These are phyloP conservation scores for Rhyacichthys aspro DNA, from an alignment of 2,797 vertebrate genomes.

Conservation along the genomic window DNA sequence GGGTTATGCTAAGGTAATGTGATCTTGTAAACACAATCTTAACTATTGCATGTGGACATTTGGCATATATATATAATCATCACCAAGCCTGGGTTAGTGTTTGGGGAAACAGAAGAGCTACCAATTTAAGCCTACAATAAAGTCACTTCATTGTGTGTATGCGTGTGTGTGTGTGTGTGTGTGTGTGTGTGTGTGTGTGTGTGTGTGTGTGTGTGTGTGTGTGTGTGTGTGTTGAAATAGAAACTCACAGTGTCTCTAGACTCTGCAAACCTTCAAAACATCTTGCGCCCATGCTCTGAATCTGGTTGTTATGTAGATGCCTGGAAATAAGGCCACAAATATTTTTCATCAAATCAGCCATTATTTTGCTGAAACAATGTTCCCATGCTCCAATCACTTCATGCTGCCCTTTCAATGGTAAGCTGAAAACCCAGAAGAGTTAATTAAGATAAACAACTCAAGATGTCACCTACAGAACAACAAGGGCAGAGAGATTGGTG, in stretches of 20 bases:
- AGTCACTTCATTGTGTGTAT: conserved; percentile 11
- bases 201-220: background rate
- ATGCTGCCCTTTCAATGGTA: conserved; percentile 18
- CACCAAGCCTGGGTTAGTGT: conserved; percentile 35
- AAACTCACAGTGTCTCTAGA: conserved; percentile 96
- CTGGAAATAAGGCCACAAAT: conserved; percentile 72
- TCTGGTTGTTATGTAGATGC: conserved; percentile 96
- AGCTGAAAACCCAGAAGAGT: conserved; percentile 18
- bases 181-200: background rate
- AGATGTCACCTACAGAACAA: conserved; percentile 89
- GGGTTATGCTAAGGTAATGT: conserved; percentile 39
- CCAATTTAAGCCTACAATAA: conserved; percentile 47
- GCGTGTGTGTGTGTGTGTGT: conserved; percentile 3
- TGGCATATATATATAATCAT: conserved; percentile 40
- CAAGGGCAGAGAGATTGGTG: conserved; percentile 93
- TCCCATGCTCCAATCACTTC: conserved; percentile 26
- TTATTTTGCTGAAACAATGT: conserved; percentile 14
- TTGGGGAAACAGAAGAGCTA: conserved; percentile 49
- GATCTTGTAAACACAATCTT: conserved; percentile 47
- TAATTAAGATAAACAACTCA: conserved; percentile 30
- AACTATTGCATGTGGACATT: conserved; percentile 50
- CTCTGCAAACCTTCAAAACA: conserved; percentile 93
- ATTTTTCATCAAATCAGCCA: conserved; percentile 47
- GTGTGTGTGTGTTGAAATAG: too few relatives aligned
- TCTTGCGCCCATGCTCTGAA: conserved; percentile 87